Evolutionary conservation across 1,140 invertebrate species (phyloP), one percentile per base, ranked within the genome.

Genomic region (Pristionchus pacificus): DNA sequence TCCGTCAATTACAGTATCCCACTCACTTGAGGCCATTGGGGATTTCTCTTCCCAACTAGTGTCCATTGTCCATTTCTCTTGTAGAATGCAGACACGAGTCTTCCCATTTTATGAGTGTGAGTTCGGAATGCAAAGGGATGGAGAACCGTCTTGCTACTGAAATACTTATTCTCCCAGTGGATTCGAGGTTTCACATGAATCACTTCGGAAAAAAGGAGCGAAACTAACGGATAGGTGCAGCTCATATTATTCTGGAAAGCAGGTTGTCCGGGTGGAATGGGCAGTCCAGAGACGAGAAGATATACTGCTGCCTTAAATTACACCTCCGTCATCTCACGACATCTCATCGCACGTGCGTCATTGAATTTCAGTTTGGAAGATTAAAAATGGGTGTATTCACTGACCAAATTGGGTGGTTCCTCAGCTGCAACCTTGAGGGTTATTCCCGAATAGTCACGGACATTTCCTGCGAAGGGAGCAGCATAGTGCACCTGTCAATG

Each of bases 71-170:
- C 75, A 57, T 77, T 71, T 14, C 79, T 71, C 49, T 82, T 79
- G 30, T 82, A 83, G 65, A 75, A 83, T 29, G 78, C 84, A 30
- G 76, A 82, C 2, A 84, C 78, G 13, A 83, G 70, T 61, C 80
- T 38, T 28, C 83, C 83, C 77, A 84, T 82, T 29, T 64, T 72
- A 70, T 84, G 83, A 25, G 83, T 84, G 60, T 84, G 83, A 3
- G 80, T 80, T 24, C 83, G 80, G 72, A 84, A 84, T 13, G 84
- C 83, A 70, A 84, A 85, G 14, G 83, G 83, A 77, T 85, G 78
- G 15, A 84, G 61, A 25, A 78, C 71, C 2, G 78, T 68, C 1
- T 78, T 64, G 2, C 73, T 74, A 30, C 61, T 65, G 38, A 49
- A 49, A 49, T 6, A 49, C 6, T 10, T 19, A 49, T 49, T 10